Conservation (phyloP, 1,140 invertebrate genomes). For the Lepidotrigona ventralis region DNA sequence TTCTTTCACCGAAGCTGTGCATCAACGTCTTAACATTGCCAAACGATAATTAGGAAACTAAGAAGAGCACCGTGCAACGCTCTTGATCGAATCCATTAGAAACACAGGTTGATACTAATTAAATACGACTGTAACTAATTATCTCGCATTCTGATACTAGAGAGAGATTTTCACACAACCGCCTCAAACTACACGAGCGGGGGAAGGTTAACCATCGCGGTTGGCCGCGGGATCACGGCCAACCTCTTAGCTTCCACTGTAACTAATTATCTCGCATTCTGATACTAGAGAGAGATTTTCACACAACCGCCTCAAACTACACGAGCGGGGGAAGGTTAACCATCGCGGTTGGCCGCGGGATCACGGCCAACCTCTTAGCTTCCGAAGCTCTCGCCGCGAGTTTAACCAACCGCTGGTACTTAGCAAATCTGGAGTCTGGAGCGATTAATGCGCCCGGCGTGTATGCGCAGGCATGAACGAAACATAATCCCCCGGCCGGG, state of each 20-base stretch:
- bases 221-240: slow-evolving; percentile 41
- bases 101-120: background rate
- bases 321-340: slow-evolving; percentile 29
- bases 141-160: slow-evolving; percentile 38
- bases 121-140: slow-evolving; percentile 26
- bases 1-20: too few relatives aligned
- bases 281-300: slow-evolving; percentile 29
- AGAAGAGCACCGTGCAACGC: too few relatives aligned
- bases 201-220: slow-evolving; percentile 38
- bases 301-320: slow-evolving; percentile 35
- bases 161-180: slow-evolving; percentile 44
- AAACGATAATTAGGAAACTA: background rate
- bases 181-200: slow-evolving; percentile 18
- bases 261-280: slow-evolving; percentile 53
- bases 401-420: slow-evolving; percentile 14
- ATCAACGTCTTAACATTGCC: background rate
- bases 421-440: slow-evolving; percentile 13
- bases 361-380: slow-evolving; percentile 43
- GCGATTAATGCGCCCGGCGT: slow-evolving; percentile 21
- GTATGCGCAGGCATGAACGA: background rate
- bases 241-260: slow-evolving; percentile 45
- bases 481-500: background rate
- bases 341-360: slow-evolving; percentile 39
- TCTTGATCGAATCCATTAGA: background rate
- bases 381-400: slow-evolving; percentile 31